A percentile compares a stretch with the other conserved stretches of the same genome.
These are phyloP conservation scores for Gopherus flavomarginatus DNA, from an alignment of 2,113 vertebrate genomes.

Conservation along the genomic window DNA sequence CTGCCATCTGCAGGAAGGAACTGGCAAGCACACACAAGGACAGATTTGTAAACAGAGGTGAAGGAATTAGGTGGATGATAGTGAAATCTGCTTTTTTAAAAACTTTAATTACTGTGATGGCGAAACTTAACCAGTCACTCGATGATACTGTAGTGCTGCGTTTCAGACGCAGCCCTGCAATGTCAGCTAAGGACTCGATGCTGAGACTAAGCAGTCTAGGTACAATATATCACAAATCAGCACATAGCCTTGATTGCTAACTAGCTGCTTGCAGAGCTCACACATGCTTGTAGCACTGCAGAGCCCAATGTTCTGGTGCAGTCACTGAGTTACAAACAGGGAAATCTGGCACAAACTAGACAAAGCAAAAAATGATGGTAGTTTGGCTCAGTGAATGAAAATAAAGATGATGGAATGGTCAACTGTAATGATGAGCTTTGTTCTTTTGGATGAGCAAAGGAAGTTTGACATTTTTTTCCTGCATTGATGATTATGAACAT, in stretches of 20 bases:
- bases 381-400: not conserved
- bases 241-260: not conserved
- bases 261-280: not conserved
- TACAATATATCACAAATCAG: not conserved
- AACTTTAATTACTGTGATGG: not conserved
- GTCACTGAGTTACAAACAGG: fast-evolving
- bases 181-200: not conserved
- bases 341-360: not conserved
- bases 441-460: fast-evolving
- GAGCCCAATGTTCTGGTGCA: not conserved
- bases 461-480: not conserved
- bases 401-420: not conserved
- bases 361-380: not conserved
- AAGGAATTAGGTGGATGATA: not conserved
- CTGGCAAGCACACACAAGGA: not conserved
- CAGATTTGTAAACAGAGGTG: not conserved
- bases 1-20: not conserved
- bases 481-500: not conserved
- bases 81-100: not conserved
- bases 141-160: fast-evolving
- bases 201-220: not conserved
- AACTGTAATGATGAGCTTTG: fast-evolving
- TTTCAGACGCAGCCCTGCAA: not conserved
- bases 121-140: not conserved
- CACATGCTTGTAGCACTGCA: not conserved